These are phyloP conservation scores for Bombylius major DNA, from an alignment of 2,888 invertebrate genomes.

Conservation along the genomic window DNA sequence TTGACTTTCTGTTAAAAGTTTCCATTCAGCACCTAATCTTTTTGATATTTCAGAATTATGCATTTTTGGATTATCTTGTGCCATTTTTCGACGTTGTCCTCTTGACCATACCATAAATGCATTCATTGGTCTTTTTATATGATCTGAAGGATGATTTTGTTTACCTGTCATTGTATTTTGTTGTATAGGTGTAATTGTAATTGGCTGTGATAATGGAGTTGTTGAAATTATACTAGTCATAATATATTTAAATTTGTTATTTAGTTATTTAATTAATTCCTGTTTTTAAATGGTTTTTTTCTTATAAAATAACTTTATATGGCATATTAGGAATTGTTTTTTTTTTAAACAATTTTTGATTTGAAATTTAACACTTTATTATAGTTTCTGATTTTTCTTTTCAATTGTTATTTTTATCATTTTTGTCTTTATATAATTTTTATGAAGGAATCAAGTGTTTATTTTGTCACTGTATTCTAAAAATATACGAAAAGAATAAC, in stretches of 20 bases:
- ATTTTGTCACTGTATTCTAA: too few relatives aligned
- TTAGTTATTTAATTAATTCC: background rate
- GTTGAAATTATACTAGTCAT: background rate
- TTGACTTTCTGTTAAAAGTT: conserved; percentile 71
- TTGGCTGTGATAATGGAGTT: background rate
- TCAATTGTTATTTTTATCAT: too few relatives aligned
- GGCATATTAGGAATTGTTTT: too few relatives aligned
- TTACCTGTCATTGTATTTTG: background rate
- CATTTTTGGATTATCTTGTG: conserved; percentile 89
- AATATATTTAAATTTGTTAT: background rate
- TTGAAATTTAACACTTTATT: too few relatives aligned
- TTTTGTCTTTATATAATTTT: too few relatives aligned
- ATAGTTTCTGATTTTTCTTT: too few relatives aligned
- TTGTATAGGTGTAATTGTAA: background rate
- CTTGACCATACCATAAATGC: conserved; percentile 96
- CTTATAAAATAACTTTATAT: too few relatives aligned
- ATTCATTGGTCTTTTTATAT: conserved; percentile 95
- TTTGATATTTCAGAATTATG: conserved; percentile 86
- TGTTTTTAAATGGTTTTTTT: too few relatives aligned
- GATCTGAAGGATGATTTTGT: conserved; percentile 42
- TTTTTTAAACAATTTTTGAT: too few relatives aligned
- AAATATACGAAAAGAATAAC: too few relatives aligned
- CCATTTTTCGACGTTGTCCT: conserved; percentile 84
- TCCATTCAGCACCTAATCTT: conserved; percentile 87
- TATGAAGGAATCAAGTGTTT: too few relatives aligned